Percentiles rank a stretch among this genome's conserved stretches.
Evolutionary conservation across 1,140 invertebrate species (phyloP).

Genomic region (Aphidius gifuensis): DNA sequence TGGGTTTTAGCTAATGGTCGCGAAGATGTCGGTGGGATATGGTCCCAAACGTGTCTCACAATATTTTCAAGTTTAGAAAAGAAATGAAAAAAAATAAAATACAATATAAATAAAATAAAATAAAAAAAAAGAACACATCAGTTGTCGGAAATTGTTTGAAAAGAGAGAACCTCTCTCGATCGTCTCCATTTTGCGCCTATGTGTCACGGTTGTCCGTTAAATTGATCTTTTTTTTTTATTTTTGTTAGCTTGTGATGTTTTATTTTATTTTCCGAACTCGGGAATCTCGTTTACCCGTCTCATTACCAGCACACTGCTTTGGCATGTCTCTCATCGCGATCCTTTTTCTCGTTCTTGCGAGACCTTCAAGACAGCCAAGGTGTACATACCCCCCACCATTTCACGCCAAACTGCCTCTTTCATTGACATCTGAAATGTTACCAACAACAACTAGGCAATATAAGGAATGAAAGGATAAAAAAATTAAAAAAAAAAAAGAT

Average conservation of each 20-base stretch:
- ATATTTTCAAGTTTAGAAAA: constrained; percentile 11
- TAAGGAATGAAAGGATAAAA: too few species aligned
- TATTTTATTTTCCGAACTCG: not conserved
- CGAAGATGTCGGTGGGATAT: constrained; percentile 17
- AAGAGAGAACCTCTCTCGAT: too few species aligned
- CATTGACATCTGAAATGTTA: constrained; percentile 1
- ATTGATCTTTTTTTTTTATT: constrained; percentile 1
- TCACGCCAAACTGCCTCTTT: constrained; percentile 6
- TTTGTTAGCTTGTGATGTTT: not conserved
- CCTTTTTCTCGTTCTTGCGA: not conserved
- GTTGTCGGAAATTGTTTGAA: too few species aligned
- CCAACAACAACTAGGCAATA: too few species aligned
- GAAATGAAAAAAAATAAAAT: too few species aligned
- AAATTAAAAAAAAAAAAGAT: too few species aligned
- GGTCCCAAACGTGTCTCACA: not conserved
- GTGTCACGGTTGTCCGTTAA: not conserved
- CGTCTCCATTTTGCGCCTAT: too few species aligned
- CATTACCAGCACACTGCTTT: constrained; percentile 6
- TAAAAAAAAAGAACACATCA: too few species aligned
- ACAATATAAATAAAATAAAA: too few species aligned
- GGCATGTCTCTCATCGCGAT: constrained; percentile 10
- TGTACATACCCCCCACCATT: constrained; percentile 4
- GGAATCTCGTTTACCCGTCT: constrained; percentile 20
- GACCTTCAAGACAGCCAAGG: not conserved
- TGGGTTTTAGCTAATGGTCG: constrained; percentile 23